Conservation (phyloP, 2,113 vertebrate genomes). For the Peucedramus taeniatus region DNA sequence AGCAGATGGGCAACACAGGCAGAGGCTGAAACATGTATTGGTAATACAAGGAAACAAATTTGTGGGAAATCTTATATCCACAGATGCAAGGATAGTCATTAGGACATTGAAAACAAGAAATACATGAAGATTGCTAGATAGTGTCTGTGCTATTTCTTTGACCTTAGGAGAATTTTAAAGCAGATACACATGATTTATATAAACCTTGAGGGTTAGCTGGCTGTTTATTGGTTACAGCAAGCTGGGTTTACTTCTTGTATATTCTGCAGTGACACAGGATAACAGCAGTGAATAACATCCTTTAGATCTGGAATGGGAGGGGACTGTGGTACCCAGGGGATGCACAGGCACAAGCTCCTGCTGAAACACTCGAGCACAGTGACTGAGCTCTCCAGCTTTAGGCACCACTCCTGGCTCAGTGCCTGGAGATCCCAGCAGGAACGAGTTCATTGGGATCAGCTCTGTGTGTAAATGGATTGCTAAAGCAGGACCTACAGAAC, state of each 20-base stretch:
- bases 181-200: neutral
- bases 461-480: neutral
- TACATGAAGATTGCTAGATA: neutral
- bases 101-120: neutral
- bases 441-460: neutral
- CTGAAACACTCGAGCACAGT: neutral
- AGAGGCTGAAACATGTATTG: neutral
- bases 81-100: neutral
- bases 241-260: neutral
- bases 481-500: neutral
- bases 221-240: neutral
- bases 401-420: neutral
- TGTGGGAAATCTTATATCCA: neutral
- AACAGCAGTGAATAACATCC: neutral
- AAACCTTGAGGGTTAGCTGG: neutral
- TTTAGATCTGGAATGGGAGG: neutral
- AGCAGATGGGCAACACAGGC: neutral
- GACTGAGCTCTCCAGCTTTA: neutral
- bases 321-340: neutral
- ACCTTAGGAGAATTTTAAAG: neutral
- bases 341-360: neutral
- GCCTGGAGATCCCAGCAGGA: neutral
- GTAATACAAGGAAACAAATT: neutral
- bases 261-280: neutral
- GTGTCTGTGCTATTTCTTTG: neutral